Percentiles rank a stretch among this genome's conserved stretches.
Conservation (phyloP, 2,797 vertebrate species). For the Poecilia velifera region DNA sequence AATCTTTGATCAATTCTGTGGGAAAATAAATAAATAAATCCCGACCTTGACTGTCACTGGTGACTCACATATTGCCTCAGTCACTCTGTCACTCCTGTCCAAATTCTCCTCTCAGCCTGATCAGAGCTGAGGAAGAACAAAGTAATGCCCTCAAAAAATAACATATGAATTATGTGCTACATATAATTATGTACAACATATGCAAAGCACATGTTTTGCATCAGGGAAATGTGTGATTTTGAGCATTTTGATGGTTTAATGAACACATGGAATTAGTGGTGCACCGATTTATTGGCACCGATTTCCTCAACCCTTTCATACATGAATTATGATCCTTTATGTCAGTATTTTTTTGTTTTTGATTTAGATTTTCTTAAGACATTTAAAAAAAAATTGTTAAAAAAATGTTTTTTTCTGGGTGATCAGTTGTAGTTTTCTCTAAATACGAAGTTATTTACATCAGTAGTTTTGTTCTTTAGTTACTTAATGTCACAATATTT, state of each 20-base stretch:
- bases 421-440: no score
- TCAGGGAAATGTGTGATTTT: neutral
- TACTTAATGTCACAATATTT: no score
- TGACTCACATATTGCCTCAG: constrained; percentile 45
- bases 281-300: no score
- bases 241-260: neutral
- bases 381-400: no score
- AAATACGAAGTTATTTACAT: no score
- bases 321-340: no score
- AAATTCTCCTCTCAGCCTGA: constrained; percentile 35
- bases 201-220: neutral
- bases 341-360: no score
- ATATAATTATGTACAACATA: neutral
- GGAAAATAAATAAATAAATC: constrained; percentile 14
- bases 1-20: constrained; percentile 61
- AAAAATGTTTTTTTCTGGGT: no score
- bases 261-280: neutral
- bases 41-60: constrained; percentile 60
- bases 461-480: no score
- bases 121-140: neutral
- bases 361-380: no score
- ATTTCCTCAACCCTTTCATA: no score
- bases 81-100: constrained; percentile 41
- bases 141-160: neutral
- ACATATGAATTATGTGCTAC: neutral